Percentiles rank a stretch among this genome's conserved stretches.
These are phyloP conservation scores for Diuraphis noxia DNA, from an alignment of 1,140 invertebrate genomes.

Conservation along the genomic window DNA sequence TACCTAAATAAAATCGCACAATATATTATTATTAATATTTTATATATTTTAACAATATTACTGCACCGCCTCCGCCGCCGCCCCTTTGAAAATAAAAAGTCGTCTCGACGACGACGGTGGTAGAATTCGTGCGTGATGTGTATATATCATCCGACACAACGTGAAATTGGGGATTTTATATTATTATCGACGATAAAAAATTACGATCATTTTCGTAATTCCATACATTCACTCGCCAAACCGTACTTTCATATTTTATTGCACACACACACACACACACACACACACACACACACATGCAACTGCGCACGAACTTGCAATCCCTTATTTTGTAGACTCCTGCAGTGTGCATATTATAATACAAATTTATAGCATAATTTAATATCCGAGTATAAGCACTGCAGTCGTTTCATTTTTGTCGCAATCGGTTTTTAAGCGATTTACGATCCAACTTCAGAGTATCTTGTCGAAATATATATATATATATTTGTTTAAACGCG, in stretches of 20 bases:
- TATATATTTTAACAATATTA: not conserved
- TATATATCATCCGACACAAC: not conserved
- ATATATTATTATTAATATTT: not conserved
- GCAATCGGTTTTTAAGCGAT: conserved; percentile 6
- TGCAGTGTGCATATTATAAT: not conserved
- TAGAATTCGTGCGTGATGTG: too few relatives aligned
- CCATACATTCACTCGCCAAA: not conserved
- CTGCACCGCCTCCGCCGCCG: not conserved
- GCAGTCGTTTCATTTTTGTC: not conserved
- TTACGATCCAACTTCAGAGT: not conserved
- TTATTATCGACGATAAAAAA: not conserved
- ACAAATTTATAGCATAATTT: not conserved
- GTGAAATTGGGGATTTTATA: not conserved
- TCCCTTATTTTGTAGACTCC: not conserved
- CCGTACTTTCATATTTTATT: not conserved
- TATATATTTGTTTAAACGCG: not conserved
- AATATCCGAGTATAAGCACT: too few relatives aligned
- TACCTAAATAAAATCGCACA: not conserved
- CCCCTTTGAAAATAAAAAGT: not conserved
- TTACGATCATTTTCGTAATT: conserved; percentile 20
- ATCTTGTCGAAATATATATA: not conserved
- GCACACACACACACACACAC: not conserved
- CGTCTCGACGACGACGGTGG: not conserved
- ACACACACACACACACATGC: not conserved
- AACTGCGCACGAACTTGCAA: not conserved